These are phyloP conservation scores for Danio aesculapii DNA, from an alignment of 2,797 vertebrate genomes.

Conservation along the genomic window DNA sequence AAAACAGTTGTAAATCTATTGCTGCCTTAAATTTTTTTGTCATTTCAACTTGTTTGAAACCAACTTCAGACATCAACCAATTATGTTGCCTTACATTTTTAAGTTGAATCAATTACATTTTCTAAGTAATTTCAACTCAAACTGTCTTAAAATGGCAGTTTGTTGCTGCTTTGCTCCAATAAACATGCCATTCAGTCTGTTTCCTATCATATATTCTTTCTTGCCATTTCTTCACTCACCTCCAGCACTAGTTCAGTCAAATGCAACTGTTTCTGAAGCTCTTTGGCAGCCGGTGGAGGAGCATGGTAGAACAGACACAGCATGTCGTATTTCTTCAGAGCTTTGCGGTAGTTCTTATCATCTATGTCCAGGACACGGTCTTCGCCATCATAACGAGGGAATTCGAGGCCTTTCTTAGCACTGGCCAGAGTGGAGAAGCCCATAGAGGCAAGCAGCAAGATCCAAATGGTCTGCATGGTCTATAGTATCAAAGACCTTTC, in stretches of 20 bases:
- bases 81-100: too few relatives aligned
- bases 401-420: conserved; percentile 91
- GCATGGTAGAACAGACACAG: conserved; percentile 91
- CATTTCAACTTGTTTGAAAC: too few relatives aligned
- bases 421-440: conserved; percentile 78
- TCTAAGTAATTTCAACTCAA: too few relatives aligned
- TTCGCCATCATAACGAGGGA: conserved; percentile 94
- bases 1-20: too few relatives aligned
- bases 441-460: conserved; percentile 79
- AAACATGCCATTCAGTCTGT: background rate
- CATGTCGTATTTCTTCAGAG: conserved; percentile 89
- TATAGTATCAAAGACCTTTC: conserved; percentile 44
- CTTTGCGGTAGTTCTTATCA: conserved; percentile 93
- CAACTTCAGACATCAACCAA: too few relatives aligned
- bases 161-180: conserved; percentile 6
- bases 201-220: background rate
- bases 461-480: conserved; percentile 73
- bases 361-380: conserved; percentile 92
- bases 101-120: too few relatives aligned
- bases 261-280: conserved; percentile 89
- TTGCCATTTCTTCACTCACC: conserved; percentile 78
- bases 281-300: conserved; percentile 84
- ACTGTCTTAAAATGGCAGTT: too few relatives aligned
- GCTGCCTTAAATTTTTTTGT: too few relatives aligned
- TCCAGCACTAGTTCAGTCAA: conserved; percentile 95